Conservation (phyloP, 1,140 invertebrate species). For the Plutomurus gul region DNA sequence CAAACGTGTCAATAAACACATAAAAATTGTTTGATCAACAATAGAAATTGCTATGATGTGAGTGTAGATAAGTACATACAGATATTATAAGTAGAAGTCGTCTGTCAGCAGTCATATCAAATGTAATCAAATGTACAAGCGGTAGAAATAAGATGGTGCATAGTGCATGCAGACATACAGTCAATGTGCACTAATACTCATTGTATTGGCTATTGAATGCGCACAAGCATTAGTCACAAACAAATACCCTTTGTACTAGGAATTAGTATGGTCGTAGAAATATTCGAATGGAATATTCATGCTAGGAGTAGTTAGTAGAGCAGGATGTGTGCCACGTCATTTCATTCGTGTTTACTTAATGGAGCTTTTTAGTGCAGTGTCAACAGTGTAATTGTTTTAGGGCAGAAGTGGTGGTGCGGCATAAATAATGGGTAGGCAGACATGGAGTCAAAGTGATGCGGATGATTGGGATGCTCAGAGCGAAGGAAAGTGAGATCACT, state of each 20-base stretch:
- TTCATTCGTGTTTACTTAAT: neutral
- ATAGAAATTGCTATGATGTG: too few relatives aligned
- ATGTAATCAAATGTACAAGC: too few relatives aligned
- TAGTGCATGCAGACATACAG: too few relatives aligned
- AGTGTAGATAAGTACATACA: too few relatives aligned
- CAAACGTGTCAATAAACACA: too few relatives aligned
- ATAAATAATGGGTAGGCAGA: neutral
- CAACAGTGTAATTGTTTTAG: neutral
- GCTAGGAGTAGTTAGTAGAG: neutral
- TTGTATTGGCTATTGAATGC: too few relatives aligned
- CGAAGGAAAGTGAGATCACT: slow-evolving; percentile 1
- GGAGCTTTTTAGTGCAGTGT: neutral
- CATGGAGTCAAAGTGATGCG: neutral
- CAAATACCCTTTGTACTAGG: neutral
- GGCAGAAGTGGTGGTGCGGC: neutral
- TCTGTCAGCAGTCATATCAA: too few relatives aligned
- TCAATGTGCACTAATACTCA: too few relatives aligned
- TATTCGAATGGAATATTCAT: neutral
- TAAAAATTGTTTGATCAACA: too few relatives aligned
- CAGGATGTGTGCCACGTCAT: neutral
- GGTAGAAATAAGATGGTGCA: too few relatives aligned
- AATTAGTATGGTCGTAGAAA: neutral
- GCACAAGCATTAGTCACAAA: too few relatives aligned
- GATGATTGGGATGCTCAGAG: neutral
- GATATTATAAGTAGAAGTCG: too few relatives aligned